These are phyloP conservation scores for Drosophila lowei DNA, from an alignment of 1,140 invertebrate genomes.

Conservation along the genomic window DNA sequence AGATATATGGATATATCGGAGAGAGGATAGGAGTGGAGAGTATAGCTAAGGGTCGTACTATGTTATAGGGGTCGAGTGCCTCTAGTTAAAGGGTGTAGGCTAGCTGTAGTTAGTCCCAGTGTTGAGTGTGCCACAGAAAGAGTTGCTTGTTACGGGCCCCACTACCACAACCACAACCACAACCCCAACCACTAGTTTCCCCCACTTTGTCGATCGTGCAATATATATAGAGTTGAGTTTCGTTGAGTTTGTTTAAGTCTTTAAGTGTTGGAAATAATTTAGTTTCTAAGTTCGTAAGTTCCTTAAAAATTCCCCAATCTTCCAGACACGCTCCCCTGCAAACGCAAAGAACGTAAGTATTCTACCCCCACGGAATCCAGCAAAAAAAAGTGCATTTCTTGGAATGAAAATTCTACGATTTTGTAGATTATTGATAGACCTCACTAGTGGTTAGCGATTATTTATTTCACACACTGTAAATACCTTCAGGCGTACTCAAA, in stretches of 20 bases:
- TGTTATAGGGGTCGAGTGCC: conserved; percentile 25
- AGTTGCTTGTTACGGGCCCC: conserved; percentile 47
- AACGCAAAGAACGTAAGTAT: no score
- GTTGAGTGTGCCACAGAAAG: conserved; percentile 41
- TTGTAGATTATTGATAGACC: conserved; percentile 48
- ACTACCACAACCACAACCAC: conserved; percentile 18
- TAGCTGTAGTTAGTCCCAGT: conserved; percentile 53
- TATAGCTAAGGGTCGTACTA: conserved; percentile 8
- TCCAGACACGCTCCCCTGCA: neutral
- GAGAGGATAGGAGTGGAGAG: conserved; percentile 19
- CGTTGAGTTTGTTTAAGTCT: conserved; percentile 48
- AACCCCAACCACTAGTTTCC: neutral
- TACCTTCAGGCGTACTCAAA: conserved; percentile 47
- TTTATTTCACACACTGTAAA: conserved; percentile 37
- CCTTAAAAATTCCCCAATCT: neutral
- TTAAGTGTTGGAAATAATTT: conserved; percentile 42
- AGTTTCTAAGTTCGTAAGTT: conserved; percentile 30
- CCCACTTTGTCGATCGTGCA: conserved; percentile 34
- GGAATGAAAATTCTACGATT: conserved; percentile 18
- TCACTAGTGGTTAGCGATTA: conserved; percentile 44
- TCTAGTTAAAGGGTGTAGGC: conserved; percentile 40
- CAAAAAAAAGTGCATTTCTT: conserved; percentile 63
- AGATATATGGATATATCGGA: conserved; percentile 1
- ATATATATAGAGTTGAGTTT: conserved; percentile 46
- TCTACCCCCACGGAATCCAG: conserved; percentile 5